Conservation (phyloP, 2,888 invertebrate species). For the Lepidochitona cinerea region DNA sequence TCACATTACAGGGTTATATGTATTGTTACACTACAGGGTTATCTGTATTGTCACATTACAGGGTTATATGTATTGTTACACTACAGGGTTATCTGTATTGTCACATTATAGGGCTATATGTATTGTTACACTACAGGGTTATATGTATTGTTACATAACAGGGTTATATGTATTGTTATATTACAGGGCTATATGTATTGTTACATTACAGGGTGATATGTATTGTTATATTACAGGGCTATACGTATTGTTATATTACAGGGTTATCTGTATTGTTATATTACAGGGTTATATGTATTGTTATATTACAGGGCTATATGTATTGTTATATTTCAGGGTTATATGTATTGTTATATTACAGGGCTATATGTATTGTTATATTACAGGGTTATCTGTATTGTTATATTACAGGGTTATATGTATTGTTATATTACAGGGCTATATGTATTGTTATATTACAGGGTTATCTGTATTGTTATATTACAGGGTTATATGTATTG, state of each 20-base stretch:
- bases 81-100: conserved; percentile 88
- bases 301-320: no score
- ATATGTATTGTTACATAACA: no score
- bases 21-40: conserved; percentile 76
- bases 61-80: neutral
- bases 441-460: no score
- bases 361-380: neutral
- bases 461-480: neutral
- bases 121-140: conserved; percentile 76
- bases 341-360: no score
- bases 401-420: no score
- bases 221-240: conserved; percentile 76
- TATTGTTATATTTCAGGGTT: conserved; percentile 76
- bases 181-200: conserved; percentile 88
- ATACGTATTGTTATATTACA: no score
- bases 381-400: conserved; percentile 88
- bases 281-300: conserved; percentile 88
- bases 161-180: neutral
- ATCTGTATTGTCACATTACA: no score
- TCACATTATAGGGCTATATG: no score
- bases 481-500: conserved; percentile 88
- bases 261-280: neutral
- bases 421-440: conserved; percentile 76
- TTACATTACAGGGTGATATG: no score
- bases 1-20: no score